Base-by-base conservation (phyloP, 2,113 vertebrate genomes). In the Rhinolophus sinicus region DNA sequence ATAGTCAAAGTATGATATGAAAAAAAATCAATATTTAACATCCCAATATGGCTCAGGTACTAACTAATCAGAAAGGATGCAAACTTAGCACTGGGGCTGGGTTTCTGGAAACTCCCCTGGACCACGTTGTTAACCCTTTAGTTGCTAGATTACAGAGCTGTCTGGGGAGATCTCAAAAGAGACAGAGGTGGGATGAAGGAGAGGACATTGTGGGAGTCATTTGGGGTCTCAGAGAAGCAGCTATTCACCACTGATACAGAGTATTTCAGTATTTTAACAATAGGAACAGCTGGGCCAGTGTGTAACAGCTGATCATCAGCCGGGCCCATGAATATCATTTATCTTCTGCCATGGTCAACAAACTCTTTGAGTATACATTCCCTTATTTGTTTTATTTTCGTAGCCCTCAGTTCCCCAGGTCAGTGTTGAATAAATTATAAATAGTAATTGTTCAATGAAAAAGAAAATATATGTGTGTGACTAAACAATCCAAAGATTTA, bases 11-110 rank as follows among this genome's bases (percentile, higher is more conserved):
- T 84, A 84, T 65, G 64, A 80, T 82, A 87, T n/a, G 2, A 33
- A 94, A 88, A 88, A 94, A 96, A 86, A 60, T 76, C 19, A 58
- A 28, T 76, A 65, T 81, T 60, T 87, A 70, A 92, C 40, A 92
- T 69, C 33, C 21, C 40, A 75, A 75, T 40, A 67, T 87, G 62
- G 67, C 13, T 72, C 52, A 78, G 38, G 50, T 47, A 86, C 24
- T 78, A 26, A 56, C 44, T 50, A 84, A 76, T 70, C 64, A 78
- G 72, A 92, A 95, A 87, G 24, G n/a, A 75, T 73, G 58, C 35
- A 16, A 80, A 85, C 16, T 85, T 86, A 85, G 28, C 56, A 35
- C 47, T 85, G 11, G 19, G 77, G 28, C 24, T 67, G 22, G 24
- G 35, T 47, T 96, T 22, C 60, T 90, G 44, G 73, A 95, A 65